Conservation (phyloP, 2,888 invertebrate genomes). For the Oxystoma pomonae region DNA sequence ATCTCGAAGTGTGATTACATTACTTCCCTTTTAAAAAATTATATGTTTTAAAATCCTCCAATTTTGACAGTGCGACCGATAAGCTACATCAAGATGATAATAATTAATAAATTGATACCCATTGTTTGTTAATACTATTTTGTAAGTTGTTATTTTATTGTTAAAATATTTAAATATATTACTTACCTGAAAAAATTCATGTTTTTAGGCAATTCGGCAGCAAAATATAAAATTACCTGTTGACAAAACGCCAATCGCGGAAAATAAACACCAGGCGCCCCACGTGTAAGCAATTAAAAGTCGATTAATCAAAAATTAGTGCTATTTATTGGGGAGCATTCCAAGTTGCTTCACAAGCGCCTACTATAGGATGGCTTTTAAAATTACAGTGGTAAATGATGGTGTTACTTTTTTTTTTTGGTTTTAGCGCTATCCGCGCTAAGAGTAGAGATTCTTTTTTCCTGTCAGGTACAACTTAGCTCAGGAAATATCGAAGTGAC, state of each 20-base stretch:
- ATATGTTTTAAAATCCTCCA: background rate
- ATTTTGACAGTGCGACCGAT: slow-evolving; percentile 6
- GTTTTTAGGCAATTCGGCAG: background rate
- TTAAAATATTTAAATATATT: slow-evolving; percentile 7
- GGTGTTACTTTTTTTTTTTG: slow-evolving; percentile 8
- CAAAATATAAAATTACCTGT: background rate
- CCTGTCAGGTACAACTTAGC: too few species aligned
- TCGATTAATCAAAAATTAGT: slow-evolving; percentile 7
- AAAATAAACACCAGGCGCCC: background rate
- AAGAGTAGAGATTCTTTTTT: too few species aligned
- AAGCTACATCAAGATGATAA: background rate
- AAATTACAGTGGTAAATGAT: slow-evolving; percentile 10
- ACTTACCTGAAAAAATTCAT: slow-evolving; percentile 10
- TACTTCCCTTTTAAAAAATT: too few species aligned
- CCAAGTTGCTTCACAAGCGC: slow-evolving; percentile 6
- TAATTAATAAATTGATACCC: background rate
- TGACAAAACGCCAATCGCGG: background rate
- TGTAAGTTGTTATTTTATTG: background rate
- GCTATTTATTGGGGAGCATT: slow-evolving; percentile 3
- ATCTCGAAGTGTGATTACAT: too few species aligned
- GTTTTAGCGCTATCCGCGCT: slow-evolving; percentile 7
- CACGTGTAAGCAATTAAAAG: background rate
- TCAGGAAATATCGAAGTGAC: too few species aligned
- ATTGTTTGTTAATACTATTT: background rate
- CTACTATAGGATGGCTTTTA: slow-evolving; percentile 8